Percentiles rank a stretch among this genome's conserved stretches.
Evolutionary conservation across 2,888 invertebrate genomes (phyloP).

Genomic region (Clunio marinus): DNA sequence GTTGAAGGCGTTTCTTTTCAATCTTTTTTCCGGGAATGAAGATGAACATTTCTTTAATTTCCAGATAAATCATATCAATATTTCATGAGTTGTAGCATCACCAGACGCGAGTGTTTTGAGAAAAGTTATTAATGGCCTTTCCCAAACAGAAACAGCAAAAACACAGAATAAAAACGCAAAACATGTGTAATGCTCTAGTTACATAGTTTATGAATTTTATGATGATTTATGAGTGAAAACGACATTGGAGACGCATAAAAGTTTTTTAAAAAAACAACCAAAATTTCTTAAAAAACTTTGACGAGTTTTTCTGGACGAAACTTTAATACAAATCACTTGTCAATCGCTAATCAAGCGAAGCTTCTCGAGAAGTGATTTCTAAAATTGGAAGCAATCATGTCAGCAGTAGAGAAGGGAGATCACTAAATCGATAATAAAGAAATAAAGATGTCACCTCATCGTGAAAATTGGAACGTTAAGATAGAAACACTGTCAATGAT

Average conservation of each 20-base stretch:
- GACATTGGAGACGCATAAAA: background rate
- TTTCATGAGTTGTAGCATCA: constrained; percentile 24
- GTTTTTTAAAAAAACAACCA: background rate
- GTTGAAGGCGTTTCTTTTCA: constrained; percentile 24
- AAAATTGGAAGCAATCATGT: constrained; percentile 35
- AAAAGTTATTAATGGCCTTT: constrained; percentile 37
- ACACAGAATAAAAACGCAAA: background rate
- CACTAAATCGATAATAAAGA: constrained; percentile 24
- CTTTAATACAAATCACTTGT: constrained; percentile 15
- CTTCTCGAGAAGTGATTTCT: constrained; percentile 26
- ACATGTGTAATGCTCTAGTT: constrained; percentile 37
- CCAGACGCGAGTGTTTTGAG: background rate
- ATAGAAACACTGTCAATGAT: constrained; percentile 26
- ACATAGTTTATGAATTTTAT: constrained; percentile 29
- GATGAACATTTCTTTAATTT: constrained; percentile 37
- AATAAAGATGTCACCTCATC: constrained; percentile 38
- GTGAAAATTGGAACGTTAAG: background rate
- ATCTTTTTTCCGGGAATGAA: constrained; percentile 32
- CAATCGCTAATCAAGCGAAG: constrained; percentile 24
- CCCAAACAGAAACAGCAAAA: background rate
- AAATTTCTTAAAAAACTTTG: background rate
- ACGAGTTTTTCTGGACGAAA: background rate
- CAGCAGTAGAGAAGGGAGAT: background rate
- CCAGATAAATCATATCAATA: constrained; percentile 38
- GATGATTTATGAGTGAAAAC: constrained; percentile 21